Evolutionary conservation across 1,140 invertebrate species (phyloP).

Genomic region (Drosophila suzukii): DNA sequence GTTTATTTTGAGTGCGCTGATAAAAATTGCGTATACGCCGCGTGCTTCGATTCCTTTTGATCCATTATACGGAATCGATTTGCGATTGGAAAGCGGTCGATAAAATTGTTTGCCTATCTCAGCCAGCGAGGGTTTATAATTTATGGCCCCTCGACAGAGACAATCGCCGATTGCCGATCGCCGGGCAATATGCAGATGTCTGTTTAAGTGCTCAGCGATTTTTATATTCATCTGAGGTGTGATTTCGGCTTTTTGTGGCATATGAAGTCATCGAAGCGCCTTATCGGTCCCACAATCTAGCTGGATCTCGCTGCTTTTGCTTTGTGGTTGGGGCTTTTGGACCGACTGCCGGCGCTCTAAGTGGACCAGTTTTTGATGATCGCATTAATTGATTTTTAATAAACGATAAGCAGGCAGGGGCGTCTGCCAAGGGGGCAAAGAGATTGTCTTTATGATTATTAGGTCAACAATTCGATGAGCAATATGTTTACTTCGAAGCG

Average conservation of each 20-base stretch:
- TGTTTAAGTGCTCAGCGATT: slow-evolving; percentile 70
- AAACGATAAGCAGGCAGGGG: slow-evolving; percentile 47
- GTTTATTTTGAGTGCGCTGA: slow-evolving; percentile 37
- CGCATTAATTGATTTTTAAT: slow-evolving; percentile 69
- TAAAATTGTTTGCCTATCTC: slow-evolving; percentile 48
- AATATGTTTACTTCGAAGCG: neutral
- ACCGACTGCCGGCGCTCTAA: slow-evolving; percentile 44
- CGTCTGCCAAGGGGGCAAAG: neutral
- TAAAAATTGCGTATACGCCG: slow-evolving; percentile 71
- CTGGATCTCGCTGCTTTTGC: slow-evolving; percentile 17
- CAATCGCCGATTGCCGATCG: slow-evolving; percentile 28
- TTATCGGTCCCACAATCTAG: slow-evolving; percentile 45
- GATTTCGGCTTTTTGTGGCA: slow-evolving; percentile 63
- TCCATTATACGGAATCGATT: slow-evolving; percentile 24
- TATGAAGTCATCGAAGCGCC: slow-evolving; percentile 69
- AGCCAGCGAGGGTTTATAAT: slow-evolving; percentile 55
- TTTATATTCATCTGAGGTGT: slow-evolving; percentile 76
- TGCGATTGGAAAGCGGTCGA: slow-evolving; percentile 30
- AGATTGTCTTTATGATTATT: no score
- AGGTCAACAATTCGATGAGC: neutral
- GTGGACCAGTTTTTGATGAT: slow-evolving; percentile 74
- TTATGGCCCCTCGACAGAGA: slow-evolving; percentile 48
- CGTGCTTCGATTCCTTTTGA: slow-evolving; percentile 38
- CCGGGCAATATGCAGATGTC: slow-evolving; percentile 66
- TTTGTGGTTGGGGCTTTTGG: slow-evolving; percentile 24